Conservation (phyloP, 2,797 vertebrate genomes). For the Morelia viridis region DNA sequence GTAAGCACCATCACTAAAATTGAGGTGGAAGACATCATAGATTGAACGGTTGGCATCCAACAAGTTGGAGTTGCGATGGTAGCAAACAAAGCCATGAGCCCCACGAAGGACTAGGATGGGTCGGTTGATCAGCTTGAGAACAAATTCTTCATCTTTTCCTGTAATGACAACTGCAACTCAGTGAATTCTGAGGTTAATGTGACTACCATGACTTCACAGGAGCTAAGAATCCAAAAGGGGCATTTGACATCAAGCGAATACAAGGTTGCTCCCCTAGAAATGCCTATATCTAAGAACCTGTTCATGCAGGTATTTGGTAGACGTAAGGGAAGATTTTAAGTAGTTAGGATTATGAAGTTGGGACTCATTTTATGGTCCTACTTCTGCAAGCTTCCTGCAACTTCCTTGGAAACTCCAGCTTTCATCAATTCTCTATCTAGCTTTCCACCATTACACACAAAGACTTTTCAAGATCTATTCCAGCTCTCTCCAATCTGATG, state of each 20-base stretch:
- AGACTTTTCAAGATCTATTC: background rate
- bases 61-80: slow-evolving; percentile 89
- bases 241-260: background rate
- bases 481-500: too few species aligned
- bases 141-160: slow-evolving; percentile 90
- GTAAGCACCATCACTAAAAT: slow-evolving; percentile 89
- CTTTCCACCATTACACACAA: background rate
- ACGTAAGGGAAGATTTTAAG: background rate
- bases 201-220: background rate
- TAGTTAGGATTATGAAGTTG: background rate
- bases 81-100: slow-evolving; percentile 91
- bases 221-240: slow-evolving; percentile 1
- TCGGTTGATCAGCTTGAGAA: slow-evolving; percentile 91
- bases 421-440: background rate
- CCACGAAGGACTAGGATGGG: slow-evolving; percentile 93
- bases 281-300: background rate
- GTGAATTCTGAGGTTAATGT: background rate
- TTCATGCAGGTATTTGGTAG: background rate
- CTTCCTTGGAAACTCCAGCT: background rate
- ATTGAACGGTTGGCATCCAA: slow-evolving; percentile 91
- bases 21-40: slow-evolving; percentile 91
- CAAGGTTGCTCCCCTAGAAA: background rate
- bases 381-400: background rate
- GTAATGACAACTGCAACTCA: slow-evolving; percentile 31
- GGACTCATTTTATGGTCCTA: background rate